These are phyloP conservation scores for Conus betulinus DNA, from an alignment of 1,140 invertebrate genomes.

Conservation along the genomic window DNA sequence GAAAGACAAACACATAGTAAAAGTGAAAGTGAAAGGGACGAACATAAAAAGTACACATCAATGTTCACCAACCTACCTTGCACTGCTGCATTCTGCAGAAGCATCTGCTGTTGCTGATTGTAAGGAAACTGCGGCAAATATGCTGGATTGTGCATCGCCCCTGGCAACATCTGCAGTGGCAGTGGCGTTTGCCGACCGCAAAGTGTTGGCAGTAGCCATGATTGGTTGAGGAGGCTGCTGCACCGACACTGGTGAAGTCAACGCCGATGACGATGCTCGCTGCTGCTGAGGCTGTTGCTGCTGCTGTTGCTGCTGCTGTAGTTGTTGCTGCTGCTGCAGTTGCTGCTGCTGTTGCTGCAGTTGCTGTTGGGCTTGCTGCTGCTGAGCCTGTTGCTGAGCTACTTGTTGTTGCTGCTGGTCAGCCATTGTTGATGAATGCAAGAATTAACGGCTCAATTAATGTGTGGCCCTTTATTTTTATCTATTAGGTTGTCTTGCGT, in stretches of 20 bases:
- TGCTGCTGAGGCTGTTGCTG: constrained; percentile 21
- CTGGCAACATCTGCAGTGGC: constrained; percentile 77
- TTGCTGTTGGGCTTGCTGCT: constrained; percentile 22
- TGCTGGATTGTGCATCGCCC: constrained; percentile 84
- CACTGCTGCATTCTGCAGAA: constrained; percentile 63
- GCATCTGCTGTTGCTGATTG: constrained; percentile 64
- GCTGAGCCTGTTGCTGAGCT: constrained; percentile 15
- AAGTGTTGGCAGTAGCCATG: constrained; percentile 38
- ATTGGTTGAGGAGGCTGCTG: constrained; percentile 39
- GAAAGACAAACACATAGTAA: not conserved
- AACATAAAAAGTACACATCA: not conserved
- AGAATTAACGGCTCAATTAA: not conserved
- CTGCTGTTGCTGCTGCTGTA: constrained; percentile 11
- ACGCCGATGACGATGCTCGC: not conserved
- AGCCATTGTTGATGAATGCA: not conserved
- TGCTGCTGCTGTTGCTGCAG: constrained; percentile 29
- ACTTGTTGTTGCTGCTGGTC: constrained; percentile 21
- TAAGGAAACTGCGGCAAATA: constrained; percentile 84
- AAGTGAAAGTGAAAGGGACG: not conserved
- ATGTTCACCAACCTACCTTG: constrained; percentile 52
- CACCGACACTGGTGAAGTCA: constrained; percentile 5
- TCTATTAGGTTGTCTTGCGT: no score
- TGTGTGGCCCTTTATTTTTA: not conserved
- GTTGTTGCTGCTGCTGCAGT: not conserved
- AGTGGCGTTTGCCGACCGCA: constrained; percentile 39